A percentile compares a stretch with the other conserved stretches of the same genome.
These are phyloP conservation scores for Sylvia borin DNA, from an alignment of 2,797 vertebrate genomes.

Conservation along the genomic window DNA sequence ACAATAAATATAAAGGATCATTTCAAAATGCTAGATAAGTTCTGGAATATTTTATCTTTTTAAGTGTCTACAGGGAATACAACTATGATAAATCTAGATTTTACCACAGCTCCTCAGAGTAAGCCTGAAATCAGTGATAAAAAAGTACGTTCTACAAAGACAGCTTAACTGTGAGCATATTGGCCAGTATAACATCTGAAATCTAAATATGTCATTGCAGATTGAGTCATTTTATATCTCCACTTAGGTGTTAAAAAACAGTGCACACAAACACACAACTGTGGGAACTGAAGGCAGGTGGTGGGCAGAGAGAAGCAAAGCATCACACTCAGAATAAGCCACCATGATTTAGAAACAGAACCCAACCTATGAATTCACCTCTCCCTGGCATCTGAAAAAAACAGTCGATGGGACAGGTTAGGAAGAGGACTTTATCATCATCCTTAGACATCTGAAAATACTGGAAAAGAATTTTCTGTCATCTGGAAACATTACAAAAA, in stretches of 20 bases:
- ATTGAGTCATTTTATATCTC: slow-evolving; percentile 43
- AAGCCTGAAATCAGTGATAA: neutral
- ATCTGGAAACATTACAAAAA: neutral
- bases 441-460: neutral
- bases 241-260: neutral
- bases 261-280: slow-evolving; percentile 10
- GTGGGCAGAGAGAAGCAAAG: neutral
- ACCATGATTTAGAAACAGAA: neutral
- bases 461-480: neutral
- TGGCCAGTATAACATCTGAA: slow-evolving; percentile 4
- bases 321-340: neutral
- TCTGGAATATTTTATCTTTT: neutral
- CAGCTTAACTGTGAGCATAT: slow-evolving; percentile 10
- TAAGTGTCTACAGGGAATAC: neutral
- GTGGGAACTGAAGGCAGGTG: neutral
- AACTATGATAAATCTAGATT: neutral
- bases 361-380: neutral
- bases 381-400: neutral
- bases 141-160: neutral
- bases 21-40: neutral
- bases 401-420: neutral
- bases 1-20: neutral
- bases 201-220: slow-evolving; percentile 39
- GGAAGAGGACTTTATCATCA: neutral
- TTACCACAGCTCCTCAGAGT: neutral